Base-by-base conservation (phyloP, 2,113 vertebrate species). In the Phasianus colchicus region DNA sequence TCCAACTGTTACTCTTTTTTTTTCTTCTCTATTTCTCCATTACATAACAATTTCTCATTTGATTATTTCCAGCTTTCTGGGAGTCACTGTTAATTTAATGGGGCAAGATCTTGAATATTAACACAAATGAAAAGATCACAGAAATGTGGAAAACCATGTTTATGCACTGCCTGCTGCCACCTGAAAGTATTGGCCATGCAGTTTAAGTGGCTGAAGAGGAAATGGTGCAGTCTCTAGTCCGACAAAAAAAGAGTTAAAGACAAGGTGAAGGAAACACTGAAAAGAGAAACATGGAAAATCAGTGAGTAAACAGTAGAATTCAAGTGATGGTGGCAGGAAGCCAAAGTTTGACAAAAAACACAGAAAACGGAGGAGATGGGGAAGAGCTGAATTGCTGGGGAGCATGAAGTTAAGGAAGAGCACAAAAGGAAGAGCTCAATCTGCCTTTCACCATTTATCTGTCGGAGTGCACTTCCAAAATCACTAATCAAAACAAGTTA, bases 161-260 rank as follows among this genome's bases (percentile, higher is more conserved):
- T 57, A 83, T 36, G 63, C 60, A 48, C 83, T 65, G 36, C 47
- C 40, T 57, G 54, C 54, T 19, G 54, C 54, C 54, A 57, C 54
- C 55, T n/a, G 32, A 20, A 43, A 48, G 4, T 22, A 73, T 0
- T 29, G 64, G 45, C 27, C 81, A 57, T 27, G 67, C 36, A 85
- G 16, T 27, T 93, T 50, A 80, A 91, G 18, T 63, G 54, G 17
- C n/a, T 70, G 50, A 80, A 50, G 38, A 93, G n/a, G 13, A 89
- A 48, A 89, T 1, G 29, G 32, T 16, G 70, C 57, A 71, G 60
- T 32, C 52, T 81, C 42, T 24, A 83, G 60, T 64, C 55, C 50
- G 90, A 95, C 90, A 83, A 86, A 93, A 73, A 43, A 22, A 18
- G 18, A 87, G 58, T 40, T 87, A 87, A 77, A 93, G 83, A 94